These are phyloP conservation scores for Platichthys stellatus DNA, from an alignment of 2,113 vertebrate species.

Conservation along the genomic window DNA sequence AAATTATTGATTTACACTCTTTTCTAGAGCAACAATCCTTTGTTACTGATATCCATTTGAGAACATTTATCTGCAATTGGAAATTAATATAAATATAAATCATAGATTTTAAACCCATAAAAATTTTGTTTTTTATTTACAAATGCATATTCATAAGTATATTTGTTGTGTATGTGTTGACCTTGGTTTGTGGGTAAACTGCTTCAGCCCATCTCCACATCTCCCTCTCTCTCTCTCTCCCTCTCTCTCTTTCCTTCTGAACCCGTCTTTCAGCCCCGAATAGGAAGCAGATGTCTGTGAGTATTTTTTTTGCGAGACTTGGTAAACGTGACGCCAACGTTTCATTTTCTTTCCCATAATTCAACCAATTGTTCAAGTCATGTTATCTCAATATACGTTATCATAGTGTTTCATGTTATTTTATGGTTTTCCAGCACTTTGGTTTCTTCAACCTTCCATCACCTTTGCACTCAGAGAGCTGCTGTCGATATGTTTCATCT, in stretches of 20 bases:
- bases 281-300: constrained; percentile 85
- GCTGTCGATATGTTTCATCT: constrained; percentile 15
- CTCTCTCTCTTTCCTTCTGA: constrained; percentile 68
- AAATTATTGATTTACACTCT: too few relatives aligned
- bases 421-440: constrained; percentile 15
- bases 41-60: neutral
- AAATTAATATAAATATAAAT: neutral
- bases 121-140: neutral
- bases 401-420: constrained; percentile 6
- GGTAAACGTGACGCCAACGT: neutral
- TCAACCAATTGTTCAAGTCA: constrained; percentile 38
- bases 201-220: constrained; percentile 73
- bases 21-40: neutral
- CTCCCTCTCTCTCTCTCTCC: constrained; percentile 66
- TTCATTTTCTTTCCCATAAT: constrained; percentile 42
- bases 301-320: constrained; percentile 66
- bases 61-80: neutral
- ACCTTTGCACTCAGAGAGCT: constrained; percentile 30
- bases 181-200: constrained; percentile 55
- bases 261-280: constrained; percentile 82
- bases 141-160: constrained; percentile 52
- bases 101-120: neutral
- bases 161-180: constrained; percentile 55
- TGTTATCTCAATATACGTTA: constrained; percentile 19
- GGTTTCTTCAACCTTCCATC: constrained; percentile 22